Percentiles rank a stretch among this genome's conserved stretches.
Evolutionary conservation across 2,888 invertebrate genomes (phyloP).

Genomic region (Drosophila nr. medialis): DNA sequence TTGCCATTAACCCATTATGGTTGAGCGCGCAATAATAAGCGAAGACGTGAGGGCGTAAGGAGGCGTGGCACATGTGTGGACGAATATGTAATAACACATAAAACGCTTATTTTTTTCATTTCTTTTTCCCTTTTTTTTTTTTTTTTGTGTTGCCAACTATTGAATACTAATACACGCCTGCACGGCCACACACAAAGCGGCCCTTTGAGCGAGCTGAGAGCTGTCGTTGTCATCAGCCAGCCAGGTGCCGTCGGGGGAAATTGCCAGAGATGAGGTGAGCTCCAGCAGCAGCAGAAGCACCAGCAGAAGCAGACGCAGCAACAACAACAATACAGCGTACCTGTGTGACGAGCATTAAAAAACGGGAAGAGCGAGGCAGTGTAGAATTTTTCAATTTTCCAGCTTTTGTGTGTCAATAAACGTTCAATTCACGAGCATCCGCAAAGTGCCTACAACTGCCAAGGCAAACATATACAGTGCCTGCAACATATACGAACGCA

Average conservation of each 20-base stretch:
- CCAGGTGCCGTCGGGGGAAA: constrained; percentile 48
- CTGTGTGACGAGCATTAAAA: constrained; percentile 64
- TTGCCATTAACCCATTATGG: constrained; percentile 80
- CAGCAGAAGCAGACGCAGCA: constrained; percentile 7
- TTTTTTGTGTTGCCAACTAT: constrained; percentile 64
- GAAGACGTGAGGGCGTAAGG: constrained; percentile 3
- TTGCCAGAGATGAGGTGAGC: constrained; percentile 41
- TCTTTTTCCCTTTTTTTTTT: not conserved
- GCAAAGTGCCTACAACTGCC: constrained; percentile 78
- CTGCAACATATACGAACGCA: constrained; percentile 30
- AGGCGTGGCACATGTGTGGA: constrained; percentile 31
- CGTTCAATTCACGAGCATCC: constrained; percentile 79
- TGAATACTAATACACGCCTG: constrained; percentile 74
- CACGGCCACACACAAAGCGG: constrained; percentile 68
- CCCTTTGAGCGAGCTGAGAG: constrained; percentile 65
- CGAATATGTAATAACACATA: constrained; percentile 79
- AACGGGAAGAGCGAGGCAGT: constrained; percentile 32
- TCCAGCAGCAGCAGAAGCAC: not conserved
- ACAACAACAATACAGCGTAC: constrained; percentile 32
- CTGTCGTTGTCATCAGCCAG: constrained; percentile 51
- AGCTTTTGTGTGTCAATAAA: constrained; percentile 79
- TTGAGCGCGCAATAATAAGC: constrained; percentile 73
- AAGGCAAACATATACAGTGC: constrained; percentile 38
- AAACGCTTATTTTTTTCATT: constrained; percentile 41
- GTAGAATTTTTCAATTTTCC: constrained; percentile 79